Evolutionary conservation across 2,113 vertebrate species (phyloP).

Genomic region (Phaethon lepturus): DNA sequence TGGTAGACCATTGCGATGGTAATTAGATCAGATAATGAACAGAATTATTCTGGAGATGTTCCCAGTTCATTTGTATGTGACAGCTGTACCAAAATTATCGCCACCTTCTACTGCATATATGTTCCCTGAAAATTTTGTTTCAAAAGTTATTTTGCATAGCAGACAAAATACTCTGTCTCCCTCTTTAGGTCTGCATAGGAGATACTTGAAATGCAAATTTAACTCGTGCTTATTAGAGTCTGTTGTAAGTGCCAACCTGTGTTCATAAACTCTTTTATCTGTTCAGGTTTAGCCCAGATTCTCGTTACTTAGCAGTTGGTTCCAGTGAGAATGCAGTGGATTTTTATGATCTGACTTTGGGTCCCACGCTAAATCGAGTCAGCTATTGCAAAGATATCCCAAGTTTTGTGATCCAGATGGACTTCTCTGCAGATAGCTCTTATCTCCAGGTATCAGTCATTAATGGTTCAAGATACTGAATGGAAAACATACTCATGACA

Average conservation of each 20-base stretch:
- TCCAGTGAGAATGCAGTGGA: conserved; percentile 95
- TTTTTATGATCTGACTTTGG: conserved; percentile 93
- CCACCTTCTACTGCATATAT: background rate
- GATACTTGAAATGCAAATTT: background rate
- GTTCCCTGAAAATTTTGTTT: background rate
- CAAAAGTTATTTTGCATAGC: background rate
- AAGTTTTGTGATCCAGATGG: conserved; percentile 96
- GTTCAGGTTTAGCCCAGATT: conserved; percentile 92
- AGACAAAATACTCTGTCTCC: background rate
- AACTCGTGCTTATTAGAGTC: background rate
- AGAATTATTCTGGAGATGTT: background rate
- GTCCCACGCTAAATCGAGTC: conserved; percentile 91
- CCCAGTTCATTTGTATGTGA: background rate
- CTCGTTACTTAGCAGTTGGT: conserved; percentile 91
- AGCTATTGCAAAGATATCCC: conserved; percentile 95
- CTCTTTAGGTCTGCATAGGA: background rate
- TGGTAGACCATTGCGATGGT: background rate
- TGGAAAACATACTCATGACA: background rate
- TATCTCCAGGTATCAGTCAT: conserved; percentile 87
- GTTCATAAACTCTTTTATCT: background rate
- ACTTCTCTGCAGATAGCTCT: conserved; percentile 92
- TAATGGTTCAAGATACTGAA: background rate
- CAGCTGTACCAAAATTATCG: background rate
- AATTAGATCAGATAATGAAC: background rate
- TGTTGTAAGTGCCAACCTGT: background rate